Evolutionary conservation across 2,797 vertebrate genomes (phyloP).

Genomic region (Esox masquinongy): DNA sequence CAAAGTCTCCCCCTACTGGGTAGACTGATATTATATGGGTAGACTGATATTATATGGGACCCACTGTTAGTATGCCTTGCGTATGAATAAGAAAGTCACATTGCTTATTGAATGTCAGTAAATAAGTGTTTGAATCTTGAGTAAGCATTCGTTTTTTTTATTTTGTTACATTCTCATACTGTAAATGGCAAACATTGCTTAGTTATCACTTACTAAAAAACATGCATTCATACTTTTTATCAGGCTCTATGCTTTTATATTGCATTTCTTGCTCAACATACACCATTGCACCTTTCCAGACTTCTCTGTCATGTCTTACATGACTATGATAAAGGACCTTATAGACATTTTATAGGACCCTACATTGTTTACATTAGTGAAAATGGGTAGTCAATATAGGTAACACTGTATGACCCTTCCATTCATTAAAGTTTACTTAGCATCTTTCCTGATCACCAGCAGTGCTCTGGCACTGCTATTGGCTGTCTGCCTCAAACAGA

Average conservation of each 20-base stretch:
- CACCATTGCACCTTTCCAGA: neutral
- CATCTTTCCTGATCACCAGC: slow-evolving; percentile 21
- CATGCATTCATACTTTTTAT: neutral
- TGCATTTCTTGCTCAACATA: neutral
- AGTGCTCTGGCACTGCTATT: neutral
- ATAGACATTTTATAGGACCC: neutral
- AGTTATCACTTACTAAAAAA: neutral
- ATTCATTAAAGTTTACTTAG: neutral
- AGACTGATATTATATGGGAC: neutral
- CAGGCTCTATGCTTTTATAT: neutral
- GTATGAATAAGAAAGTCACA: neutral
- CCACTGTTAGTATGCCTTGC: neutral
- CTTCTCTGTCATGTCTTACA: neutral
- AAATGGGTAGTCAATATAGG: neutral
- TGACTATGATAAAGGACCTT: neutral
- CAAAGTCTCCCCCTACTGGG: slow-evolving; percentile 69
- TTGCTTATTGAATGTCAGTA: neutral
- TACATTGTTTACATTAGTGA: neutral
- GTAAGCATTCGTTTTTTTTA: neutral
- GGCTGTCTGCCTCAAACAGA: neutral
- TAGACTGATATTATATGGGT: neutral
- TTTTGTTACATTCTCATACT: neutral
- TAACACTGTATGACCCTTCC: neutral
- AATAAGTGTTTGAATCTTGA: slow-evolving; percentile 1
- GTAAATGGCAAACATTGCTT: neutral